Base-by-base conservation (phyloP, 2,888 invertebrate species). In the Girardia tigrina region DNA sequence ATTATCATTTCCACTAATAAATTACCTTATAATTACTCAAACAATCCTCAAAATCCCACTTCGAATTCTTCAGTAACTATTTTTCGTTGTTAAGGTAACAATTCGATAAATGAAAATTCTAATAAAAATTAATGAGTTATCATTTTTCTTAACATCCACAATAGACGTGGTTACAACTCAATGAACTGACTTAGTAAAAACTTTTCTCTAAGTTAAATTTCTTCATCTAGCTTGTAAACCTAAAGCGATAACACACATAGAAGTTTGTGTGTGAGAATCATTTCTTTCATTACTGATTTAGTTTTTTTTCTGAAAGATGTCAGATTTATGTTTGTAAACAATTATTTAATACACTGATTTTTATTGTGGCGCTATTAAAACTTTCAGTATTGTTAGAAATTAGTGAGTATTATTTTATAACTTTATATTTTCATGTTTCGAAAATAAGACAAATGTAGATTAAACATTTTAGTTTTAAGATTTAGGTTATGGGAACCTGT, bases 101-200 rank as follows among this genome's bases (percentile, higher is more conserved):
- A 56, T 56, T 56, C n/a, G 56, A 56, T 56, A 56, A 56, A 56
- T 56, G 56, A n/a, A n/a, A 56, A 16, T 56, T 56, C n/a, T 56
- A 23, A 56, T 20, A 56, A 23, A n/a, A 56, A 56, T 56, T 56
- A 56, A 56, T 56, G 56, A 56, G 56, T 56, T 56, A 56, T 56
- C 56, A 56, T 56, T 56, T 56, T 56, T 56, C 56, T 56, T 23
- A 56, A 56, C 56, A 56, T 56, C 56, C n/a, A 56, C n/a, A 56
- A 20, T 56, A 56, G n/a, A 56, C 56, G 23, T 56, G 56, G 56
- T 56, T 56, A 56, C 56, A 56, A 56, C 56, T 56, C 56, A 56
- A 56, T 56, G 56, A 56, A 56, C 56, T 56, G 56, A 6, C 56
- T 56, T 56, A 56, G 16, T 36, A 16, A 56, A 56, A 20, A 56